phyloP scores from a whole-genome alignment of 2,888 invertebrate genomes.

The Epistrophella euchroma region DNA sequence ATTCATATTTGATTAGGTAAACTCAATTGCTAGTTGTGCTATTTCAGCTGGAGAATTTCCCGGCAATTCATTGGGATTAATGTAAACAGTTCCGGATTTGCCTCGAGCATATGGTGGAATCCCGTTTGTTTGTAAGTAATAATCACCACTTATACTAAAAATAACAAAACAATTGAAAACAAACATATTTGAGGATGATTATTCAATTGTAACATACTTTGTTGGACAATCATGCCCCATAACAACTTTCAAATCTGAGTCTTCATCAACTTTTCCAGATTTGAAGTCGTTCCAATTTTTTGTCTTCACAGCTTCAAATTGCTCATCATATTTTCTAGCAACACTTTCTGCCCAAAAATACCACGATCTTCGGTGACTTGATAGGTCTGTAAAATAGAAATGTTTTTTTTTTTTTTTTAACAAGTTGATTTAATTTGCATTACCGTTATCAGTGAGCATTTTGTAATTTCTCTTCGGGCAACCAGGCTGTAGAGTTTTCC shows the following conservation, averaged over 20 bases:
- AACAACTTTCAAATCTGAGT: constrained; percentile 76
- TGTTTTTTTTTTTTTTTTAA: not conserved
- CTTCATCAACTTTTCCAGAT: constrained; percentile 78
- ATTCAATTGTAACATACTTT: constrained; percentile 77
- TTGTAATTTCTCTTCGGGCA: constrained; percentile 84
- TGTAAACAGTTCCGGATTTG: constrained; percentile 78
- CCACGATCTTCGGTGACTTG: constrained; percentile 87
- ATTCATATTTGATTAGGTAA: constrained; percentile 40
- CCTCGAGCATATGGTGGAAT: constrained; percentile 81
- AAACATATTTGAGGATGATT: not conserved
- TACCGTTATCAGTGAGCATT: constrained; percentile 82
- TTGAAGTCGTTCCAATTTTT: constrained; percentile 86
- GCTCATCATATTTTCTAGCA: constrained; percentile 78
- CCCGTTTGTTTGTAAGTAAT: constrained; percentile 83
- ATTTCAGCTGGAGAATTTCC: constrained; percentile 67
- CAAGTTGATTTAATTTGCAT: not conserved
- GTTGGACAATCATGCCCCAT: constrained; percentile 83
- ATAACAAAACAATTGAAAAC: constrained; percentile 27
- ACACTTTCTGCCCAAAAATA: constrained; percentile 87
- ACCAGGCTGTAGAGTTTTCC: constrained; percentile 86
- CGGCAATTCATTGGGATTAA: constrained; percentile 78
- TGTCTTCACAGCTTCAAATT: constrained; percentile 86
- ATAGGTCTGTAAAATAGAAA: constrained; percentile 83
- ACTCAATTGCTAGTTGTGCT: constrained; percentile 35
- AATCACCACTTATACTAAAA: constrained; percentile 81